Conservation (phyloP, 2,797 vertebrate genomes). For the Onychomys leucogaster region DNA sequence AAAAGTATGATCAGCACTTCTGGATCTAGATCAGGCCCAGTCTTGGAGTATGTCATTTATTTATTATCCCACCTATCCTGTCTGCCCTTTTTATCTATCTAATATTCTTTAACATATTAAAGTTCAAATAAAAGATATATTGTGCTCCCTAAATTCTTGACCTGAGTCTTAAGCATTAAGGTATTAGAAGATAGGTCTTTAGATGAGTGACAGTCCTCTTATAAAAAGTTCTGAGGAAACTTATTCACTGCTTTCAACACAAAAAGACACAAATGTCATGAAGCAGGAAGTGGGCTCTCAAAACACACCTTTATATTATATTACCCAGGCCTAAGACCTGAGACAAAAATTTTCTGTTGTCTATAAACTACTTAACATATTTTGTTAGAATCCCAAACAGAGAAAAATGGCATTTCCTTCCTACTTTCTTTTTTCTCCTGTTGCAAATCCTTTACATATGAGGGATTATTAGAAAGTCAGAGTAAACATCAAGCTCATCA, state of each 20-base stretch:
- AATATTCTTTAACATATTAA: background rate
- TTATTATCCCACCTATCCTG: background rate
- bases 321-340: background rate
- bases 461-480: background rate
- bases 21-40: background rate
- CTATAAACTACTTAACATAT: background rate
- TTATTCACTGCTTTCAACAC: background rate
- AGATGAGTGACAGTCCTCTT: background rate
- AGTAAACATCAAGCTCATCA: background rate
- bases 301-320: background rate
- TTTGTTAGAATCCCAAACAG: background rate
- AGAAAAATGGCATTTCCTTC: background rate
- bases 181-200: background rate
- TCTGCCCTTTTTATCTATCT: background rate
- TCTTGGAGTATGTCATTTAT: background rate
- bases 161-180: background rate
- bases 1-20: background rate
- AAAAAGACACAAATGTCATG: background rate
- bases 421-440: background rate
- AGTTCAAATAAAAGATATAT: background rate
- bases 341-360: background rate
- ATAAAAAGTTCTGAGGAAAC: background rate
- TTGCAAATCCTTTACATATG: background rate
- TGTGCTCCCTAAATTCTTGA: background rate
- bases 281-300: background rate